Evolutionary conservation across 2,888 invertebrate species (phyloP).

Genomic region (Eupeodes luniger): DNA sequence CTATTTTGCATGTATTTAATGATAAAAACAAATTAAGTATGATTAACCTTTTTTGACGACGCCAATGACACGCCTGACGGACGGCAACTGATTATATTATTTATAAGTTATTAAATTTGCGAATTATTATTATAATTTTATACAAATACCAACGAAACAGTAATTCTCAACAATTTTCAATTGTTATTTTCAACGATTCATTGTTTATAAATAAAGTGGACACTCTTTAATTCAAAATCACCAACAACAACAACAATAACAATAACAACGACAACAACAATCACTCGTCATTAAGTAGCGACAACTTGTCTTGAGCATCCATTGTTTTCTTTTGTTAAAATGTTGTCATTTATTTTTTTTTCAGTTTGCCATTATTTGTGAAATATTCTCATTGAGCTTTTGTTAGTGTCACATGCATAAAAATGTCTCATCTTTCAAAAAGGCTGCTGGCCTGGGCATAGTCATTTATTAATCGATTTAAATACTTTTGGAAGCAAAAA

Average conservation of each 20-base stretch:
- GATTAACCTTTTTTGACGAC: background rate
- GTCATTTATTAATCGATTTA: constrained; percentile 51
- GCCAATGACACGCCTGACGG: background rate
- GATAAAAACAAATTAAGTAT: background rate
- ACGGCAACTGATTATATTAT: background rate
- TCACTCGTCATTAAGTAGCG: constrained; percentile 39
- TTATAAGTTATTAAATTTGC: constrained; percentile 12
- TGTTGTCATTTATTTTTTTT: constrained; percentile 7
- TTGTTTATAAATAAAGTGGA: constrained; percentile 33
- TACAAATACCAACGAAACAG: background rate
- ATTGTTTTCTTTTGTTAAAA: constrained; percentile 40
- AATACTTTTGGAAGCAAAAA: constrained; percentile 13
- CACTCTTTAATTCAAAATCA: constrained; percentile 16
- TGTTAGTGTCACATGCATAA: constrained; percentile 4
- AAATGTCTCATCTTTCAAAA: constrained; percentile 55
- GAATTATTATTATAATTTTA: background rate
- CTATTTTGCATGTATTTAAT: background rate
- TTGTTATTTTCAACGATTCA: background rate
- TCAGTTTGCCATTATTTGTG: constrained; percentile 15
- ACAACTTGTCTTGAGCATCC: constrained; percentile 54
- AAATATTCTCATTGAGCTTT: constrained; percentile 4
- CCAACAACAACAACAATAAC: constrained; percentile 27
- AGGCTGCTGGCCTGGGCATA: background rate
- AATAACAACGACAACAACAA: constrained; percentile 21
- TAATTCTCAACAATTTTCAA: constrained; percentile 12